phyloP scores from a whole-genome alignment of 1,140 invertebrate genomes.

The Penaeus japonicus region DNA sequence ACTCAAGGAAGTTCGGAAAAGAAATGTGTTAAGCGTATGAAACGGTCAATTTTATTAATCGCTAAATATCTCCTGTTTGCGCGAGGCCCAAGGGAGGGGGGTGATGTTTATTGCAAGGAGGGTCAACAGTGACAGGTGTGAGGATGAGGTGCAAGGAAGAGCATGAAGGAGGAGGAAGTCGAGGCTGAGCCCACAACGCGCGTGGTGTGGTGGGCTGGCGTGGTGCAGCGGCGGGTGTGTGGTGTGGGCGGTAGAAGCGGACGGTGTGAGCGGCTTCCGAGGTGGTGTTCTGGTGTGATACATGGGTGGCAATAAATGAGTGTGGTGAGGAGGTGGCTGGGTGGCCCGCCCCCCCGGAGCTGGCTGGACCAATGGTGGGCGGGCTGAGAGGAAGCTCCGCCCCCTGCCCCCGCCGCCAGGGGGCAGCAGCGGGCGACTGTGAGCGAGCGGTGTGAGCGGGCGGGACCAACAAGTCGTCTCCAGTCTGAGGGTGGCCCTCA shows the following conservation, averaged over 20 bases:
- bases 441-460: slow-evolving; percentile 17
- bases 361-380: slow-evolving; percentile 28
- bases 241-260: slow-evolving; percentile 26
- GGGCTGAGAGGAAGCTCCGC: not conserved
- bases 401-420: slow-evolving; percentile 33
- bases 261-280: slow-evolving; percentile 27
- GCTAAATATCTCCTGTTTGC: not conserved
- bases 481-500: slow-evolving; percentile 55
- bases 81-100: too few species aligned
- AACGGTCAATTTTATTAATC: too few species aligned
- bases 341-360: slow-evolving; percentile 18
- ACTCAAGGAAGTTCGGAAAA: too few species aligned
- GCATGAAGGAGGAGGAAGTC: not conserved
- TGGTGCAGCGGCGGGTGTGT: slow-evolving; percentile 26
- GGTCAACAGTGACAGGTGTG: not conserved
- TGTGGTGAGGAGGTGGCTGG: slow-evolving; percentile 34
- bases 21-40: too few species aligned
- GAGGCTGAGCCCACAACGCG: not conserved
- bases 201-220: not conserved
- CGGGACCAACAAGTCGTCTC: slow-evolving; percentile 47
- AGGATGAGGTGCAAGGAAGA: not conserved
- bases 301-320: slow-evolving; percentile 55
- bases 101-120: not conserved
- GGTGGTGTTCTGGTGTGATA: slow-evolving; percentile 48
- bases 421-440: slow-evolving; percentile 54